Percentiles rank a stretch among this genome's conserved stretches.
phyloP scores from a whole-genome alignment of 2,797 vertebrate species.

The Chelmon rostratus region DNA sequence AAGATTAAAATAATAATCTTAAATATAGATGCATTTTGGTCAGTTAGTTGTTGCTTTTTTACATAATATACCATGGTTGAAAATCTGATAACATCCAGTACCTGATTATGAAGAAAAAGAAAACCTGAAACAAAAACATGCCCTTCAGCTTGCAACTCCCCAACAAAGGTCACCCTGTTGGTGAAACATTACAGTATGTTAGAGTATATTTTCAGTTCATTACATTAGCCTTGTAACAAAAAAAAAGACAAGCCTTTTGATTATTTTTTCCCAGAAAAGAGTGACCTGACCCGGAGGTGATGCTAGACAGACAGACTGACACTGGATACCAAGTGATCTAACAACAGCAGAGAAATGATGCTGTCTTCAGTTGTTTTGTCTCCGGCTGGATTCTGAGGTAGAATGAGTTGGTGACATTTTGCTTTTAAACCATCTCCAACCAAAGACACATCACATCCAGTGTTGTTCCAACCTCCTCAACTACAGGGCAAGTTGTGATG shows the following conservation, averaged over 20 bases:
- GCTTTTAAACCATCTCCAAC: conserved; percentile 33
- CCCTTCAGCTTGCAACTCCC: conserved; percentile 31
- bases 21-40: background rate
- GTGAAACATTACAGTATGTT: background rate
- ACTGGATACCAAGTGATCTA: conserved; percentile 11
- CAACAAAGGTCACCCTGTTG: conserved; percentile 23
- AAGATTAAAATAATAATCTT: background rate
- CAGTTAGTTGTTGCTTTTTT: background rate
- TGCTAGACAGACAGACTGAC: background rate
- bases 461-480: conserved; percentile 8
- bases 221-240: background rate
- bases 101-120: background rate
- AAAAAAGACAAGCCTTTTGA: background rate
- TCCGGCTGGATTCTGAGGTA: conserved; percentile 5
- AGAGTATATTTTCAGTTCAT: background rate
- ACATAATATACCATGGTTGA: background rate
- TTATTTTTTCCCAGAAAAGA: background rate
- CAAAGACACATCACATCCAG: conserved; percentile 5
- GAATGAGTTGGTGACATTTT: conserved; percentile 18
- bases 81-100: background rate
- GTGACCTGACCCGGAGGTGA: conserved; percentile 19
- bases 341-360: background rate
- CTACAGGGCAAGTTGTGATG: conserved; percentile 20
- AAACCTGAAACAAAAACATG: conserved; percentile 1
- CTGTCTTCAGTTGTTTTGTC: conserved; percentile 5